Evolutionary conservation across 1,140 invertebrate genomes (phyloP).

Genomic region (Latrodectus geometricus): DNA sequence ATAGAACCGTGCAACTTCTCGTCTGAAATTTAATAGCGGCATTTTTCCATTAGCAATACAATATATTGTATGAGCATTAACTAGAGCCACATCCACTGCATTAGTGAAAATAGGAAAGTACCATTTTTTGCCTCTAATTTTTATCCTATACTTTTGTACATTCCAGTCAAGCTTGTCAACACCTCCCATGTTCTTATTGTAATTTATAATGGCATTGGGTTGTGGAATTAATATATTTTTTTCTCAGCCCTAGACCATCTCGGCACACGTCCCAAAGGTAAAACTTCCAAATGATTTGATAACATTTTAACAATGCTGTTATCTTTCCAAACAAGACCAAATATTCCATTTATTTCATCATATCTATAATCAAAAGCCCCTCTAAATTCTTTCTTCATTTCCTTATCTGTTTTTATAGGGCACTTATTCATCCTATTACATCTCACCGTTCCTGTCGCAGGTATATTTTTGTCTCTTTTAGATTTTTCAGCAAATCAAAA

Average conservation of each 20-base stretch:
- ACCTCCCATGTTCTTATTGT: slow-evolving; percentile 41
- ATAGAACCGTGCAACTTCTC: slow-evolving; percentile 41
- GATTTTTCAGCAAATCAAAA: slow-evolving; percentile 43
- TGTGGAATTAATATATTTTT: slow-evolving; percentile 39
- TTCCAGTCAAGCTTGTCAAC: slow-evolving; percentile 41
- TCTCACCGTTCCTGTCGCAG: slow-evolving; percentile 4
- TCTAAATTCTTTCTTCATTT: slow-evolving; percentile 21
- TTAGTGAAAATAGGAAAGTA: slow-evolving; percentile 40
- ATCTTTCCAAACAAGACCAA: slow-evolving; percentile 14
- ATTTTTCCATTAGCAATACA: slow-evolving; percentile 42
- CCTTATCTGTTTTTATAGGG: slow-evolving; percentile 17
- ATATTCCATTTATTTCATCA: slow-evolving; percentile 14
- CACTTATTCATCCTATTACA: slow-evolving; percentile 15
- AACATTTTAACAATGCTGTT: slow-evolving; percentile 20
- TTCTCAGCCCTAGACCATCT: slow-evolving; percentile 21
- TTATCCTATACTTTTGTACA: slow-evolving; percentile 38
- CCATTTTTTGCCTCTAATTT: slow-evolving; percentile 42
- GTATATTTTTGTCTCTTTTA: slow-evolving; percentile 35
- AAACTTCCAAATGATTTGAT: slow-evolving; percentile 34
- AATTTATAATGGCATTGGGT: slow-evolving; percentile 40
- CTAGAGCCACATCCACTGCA: slow-evolving; percentile 40
- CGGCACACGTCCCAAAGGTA: slow-evolving; percentile 31
- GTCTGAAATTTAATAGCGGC: slow-evolving; percentile 35
- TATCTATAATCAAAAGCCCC: slow-evolving; percentile 20
- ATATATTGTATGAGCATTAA: slow-evolving; percentile 41